Conservation (phyloP, 2,113 vertebrate genomes). For the Dasyprocta punctata region DNA sequence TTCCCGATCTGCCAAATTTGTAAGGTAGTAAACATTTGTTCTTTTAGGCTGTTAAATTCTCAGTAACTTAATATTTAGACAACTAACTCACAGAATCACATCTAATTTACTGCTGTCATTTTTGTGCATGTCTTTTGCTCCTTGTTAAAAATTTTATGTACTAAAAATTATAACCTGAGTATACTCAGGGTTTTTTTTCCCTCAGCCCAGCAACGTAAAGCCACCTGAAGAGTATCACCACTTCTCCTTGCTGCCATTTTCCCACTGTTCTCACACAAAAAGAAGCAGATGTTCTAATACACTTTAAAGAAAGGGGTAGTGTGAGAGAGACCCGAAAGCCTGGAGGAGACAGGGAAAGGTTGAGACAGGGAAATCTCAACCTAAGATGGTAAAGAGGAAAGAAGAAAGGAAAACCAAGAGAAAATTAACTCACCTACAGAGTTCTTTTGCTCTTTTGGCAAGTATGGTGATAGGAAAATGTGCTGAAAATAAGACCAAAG, state of each 20-base stretch:
- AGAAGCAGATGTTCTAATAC: background rate
- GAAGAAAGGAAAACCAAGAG: background rate
- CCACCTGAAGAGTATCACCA: background rate
- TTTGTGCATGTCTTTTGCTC: background rate
- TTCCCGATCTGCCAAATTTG: background rate
- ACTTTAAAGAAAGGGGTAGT: background rate
- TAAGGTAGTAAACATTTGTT: constrained; percentile 27
- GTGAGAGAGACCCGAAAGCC: background rate
- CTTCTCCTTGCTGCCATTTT: background rate
- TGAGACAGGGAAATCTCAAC: background rate
- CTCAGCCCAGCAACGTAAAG: background rate
- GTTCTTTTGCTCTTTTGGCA: background rate
- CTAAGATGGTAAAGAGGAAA: background rate
- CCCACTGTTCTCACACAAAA: background rate
- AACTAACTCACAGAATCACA: background rate
- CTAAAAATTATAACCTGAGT: background rate
- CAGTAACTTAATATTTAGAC: background rate
- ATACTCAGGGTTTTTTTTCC: background rate
- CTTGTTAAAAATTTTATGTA: background rate
- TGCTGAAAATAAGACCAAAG: background rate
- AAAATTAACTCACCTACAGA: background rate
- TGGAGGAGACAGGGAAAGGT: background rate
- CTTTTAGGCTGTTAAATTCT: background rate
- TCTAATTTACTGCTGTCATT: background rate
- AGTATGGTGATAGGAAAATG: background rate